Percentiles rank a stretch among this genome's conserved stretches.
Conservation (phyloP, 2,113 vertebrate genomes). For the Pseudorasbora parva region DNA sequence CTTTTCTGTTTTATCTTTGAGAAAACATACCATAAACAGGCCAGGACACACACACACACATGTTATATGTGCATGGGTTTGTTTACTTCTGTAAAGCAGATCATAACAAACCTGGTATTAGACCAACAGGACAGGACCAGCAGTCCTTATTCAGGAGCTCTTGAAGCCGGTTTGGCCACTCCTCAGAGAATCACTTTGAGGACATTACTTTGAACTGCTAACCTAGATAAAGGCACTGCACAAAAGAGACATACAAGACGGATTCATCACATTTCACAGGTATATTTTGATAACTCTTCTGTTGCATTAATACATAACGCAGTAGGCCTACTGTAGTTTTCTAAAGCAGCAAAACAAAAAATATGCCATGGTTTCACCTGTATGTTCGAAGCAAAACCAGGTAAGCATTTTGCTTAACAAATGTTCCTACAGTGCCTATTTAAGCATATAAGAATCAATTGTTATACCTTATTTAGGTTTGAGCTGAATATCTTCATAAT, state of each 20-base stretch:
- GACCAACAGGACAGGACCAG: conserved; percentile 2
- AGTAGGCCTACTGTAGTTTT: background rate
- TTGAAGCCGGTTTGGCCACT: conserved; percentile 51
- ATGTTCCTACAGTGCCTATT: background rate
- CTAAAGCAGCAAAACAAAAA: background rate
- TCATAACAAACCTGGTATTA: background rate
- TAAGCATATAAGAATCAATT: background rate
- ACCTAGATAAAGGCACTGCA: conserved; percentile 10
- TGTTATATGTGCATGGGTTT: background rate
- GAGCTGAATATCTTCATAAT: background rate
- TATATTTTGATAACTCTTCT: conserved; percentile 29
- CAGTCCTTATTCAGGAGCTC: conserved; percentile 3
- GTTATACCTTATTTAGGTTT: background rate
- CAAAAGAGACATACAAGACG: conserved; percentile 30
- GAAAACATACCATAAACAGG: background rate
- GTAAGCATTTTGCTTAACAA: background rate
- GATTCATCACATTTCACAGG: conserved; percentile 35
- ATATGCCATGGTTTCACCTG: background rate
- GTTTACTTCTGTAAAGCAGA: background rate
- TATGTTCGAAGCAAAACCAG: background rate
- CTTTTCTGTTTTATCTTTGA: conserved; percentile 6
- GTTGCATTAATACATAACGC: background rate
- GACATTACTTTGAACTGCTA: conserved; percentile 15
- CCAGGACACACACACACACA: background rate
- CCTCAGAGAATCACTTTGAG: conserved; percentile 37